phyloP scores from a whole-genome alignment of 92 coral and sea anemone species.

The Zoanthus sansibaricus region DNA sequence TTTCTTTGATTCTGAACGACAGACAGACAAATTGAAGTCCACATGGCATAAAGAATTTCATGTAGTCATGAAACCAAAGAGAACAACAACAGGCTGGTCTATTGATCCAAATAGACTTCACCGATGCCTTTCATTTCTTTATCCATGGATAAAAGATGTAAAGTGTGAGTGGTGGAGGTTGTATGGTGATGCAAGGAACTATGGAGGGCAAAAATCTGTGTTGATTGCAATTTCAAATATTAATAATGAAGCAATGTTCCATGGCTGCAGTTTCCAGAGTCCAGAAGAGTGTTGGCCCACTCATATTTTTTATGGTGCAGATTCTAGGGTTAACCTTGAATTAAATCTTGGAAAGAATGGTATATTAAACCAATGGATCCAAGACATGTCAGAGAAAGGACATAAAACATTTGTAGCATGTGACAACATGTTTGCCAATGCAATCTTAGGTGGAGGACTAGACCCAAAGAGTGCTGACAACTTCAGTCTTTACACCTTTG shows the following conservation, averaged over 20 bases:
- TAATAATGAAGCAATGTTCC: constrained; percentile 59
- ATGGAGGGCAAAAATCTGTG: constrained; percentile 66
- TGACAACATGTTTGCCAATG: constrained; percentile 51
- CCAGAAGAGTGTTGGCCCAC: constrained; percentile 72
- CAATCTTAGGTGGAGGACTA: constrained; percentile 53
- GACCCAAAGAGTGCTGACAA: constrained; percentile 53
- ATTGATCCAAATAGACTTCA: constrained; percentile 54
- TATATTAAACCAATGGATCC: constrained; percentile 51
- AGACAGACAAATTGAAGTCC: background rate
- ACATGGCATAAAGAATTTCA: background rate
- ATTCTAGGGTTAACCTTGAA: constrained; percentile 60
- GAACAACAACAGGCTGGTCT: constrained; percentile 63
- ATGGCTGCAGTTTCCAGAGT: constrained; percentile 60
- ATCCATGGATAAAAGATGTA: constrained; percentile 59
- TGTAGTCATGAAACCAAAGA: constrained; percentile 38
- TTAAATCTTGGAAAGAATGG: constrained; percentile 54
- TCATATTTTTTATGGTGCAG: constrained; percentile 62
- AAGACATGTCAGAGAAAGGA: constrained; percentile 29
- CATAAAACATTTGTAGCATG: constrained; percentile 3
- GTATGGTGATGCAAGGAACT: constrained; percentile 65
- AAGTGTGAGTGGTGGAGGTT: constrained; percentile 65
- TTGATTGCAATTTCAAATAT: constrained; percentile 53
- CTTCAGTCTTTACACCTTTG: constrained; percentile 55
- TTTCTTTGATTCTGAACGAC: background rate
- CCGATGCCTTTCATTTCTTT: constrained; percentile 13